Evolutionary conservation across 2,113 vertebrate genomes (phyloP).

Genomic region (Gambusia holbrooki): DNA sequence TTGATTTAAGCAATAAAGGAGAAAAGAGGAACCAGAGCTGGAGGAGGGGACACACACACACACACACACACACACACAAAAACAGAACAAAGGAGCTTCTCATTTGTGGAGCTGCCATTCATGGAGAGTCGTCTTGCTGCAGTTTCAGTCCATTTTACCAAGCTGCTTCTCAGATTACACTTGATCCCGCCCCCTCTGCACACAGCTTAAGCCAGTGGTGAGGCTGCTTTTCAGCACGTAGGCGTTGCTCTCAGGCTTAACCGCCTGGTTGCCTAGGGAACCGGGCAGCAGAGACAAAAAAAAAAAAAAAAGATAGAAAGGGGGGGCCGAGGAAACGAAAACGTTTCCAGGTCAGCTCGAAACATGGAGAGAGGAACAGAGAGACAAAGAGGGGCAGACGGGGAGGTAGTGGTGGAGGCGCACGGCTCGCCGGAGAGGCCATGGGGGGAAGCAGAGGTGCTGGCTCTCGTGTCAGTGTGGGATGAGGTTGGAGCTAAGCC

Average conservation of each 20-base stretch:
- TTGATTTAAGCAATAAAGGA: slow-evolving; percentile 35
- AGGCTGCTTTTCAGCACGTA: slow-evolving; percentile 84
- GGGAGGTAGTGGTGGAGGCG: slow-evolving; percentile 68
- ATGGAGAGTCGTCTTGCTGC: slow-evolving; percentile 66
- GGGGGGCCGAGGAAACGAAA: slow-evolving; percentile 79
- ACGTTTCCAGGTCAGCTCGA: slow-evolving; percentile 92
- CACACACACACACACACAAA: too few relatives aligned
- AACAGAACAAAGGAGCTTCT: slow-evolving; percentile 18
- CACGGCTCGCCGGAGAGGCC: slow-evolving; percentile 58
- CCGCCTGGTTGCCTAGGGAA: slow-evolving; percentile 95
- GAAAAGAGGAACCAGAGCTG: background rate
- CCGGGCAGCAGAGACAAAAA: slow-evolving; percentile 86
- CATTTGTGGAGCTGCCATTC: slow-evolving; percentile 63
- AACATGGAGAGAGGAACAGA: slow-evolving; percentile 89
- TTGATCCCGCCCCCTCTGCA: slow-evolving; percentile 80
- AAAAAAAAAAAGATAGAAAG: too few relatives aligned
- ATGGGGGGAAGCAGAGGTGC: slow-evolving; percentile 84
- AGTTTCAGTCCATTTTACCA: slow-evolving; percentile 79
- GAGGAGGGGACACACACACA: background rate
- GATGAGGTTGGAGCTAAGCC: slow-evolving; percentile 86
- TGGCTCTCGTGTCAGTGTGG: slow-evolving; percentile 89
- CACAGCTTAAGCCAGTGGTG: slow-evolving; percentile 95
- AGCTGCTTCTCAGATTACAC: slow-evolving; percentile 91
- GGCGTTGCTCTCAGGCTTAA: slow-evolving; percentile 89
- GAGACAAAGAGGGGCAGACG: slow-evolving; percentile 78